These are phyloP conservation scores for Metaphire vulgaris DNA, from an alignment of 1,140 invertebrate genomes.

Conservation along the genomic window DNA sequence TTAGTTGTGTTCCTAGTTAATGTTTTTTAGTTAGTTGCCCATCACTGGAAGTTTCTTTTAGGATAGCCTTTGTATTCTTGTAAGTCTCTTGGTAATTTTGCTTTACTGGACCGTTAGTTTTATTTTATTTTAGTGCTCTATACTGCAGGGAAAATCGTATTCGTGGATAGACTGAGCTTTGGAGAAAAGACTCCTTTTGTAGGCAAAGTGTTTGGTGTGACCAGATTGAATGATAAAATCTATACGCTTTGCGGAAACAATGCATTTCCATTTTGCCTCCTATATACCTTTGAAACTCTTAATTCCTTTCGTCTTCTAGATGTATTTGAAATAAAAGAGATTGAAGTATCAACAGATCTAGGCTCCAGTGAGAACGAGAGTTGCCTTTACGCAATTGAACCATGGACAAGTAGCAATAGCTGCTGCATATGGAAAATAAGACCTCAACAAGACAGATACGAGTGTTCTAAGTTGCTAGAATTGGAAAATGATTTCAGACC, in stretches of 20 bases:
- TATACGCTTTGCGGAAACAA: neutral
- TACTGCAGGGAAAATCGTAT: no score
- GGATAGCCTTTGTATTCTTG: no score
- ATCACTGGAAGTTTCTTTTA: no score
- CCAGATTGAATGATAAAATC: neutral
- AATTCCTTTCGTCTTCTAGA: neutral
- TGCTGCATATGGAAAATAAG: no score
- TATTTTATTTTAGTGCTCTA: no score
- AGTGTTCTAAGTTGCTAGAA: neutral
- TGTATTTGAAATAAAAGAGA: neutral
- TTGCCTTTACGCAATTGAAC: neutral
- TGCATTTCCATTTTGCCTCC: neutral
- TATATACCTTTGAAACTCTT: neutral
- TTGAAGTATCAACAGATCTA: neutral
- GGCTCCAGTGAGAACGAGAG: neutral
- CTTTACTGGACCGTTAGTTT: no score
- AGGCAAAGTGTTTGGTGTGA: neutral
- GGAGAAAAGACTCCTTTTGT: no score
- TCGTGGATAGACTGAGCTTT: no score
- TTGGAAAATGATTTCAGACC: neutral
- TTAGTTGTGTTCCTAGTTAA: no score
- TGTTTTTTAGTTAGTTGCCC: no score
- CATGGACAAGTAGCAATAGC: no score
- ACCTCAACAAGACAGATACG: neutral
- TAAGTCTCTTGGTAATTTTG: no score